Percentiles rank a stretch among this genome's conserved stretches.
Evolutionary conservation across 2,113 vertebrate species (phyloP).

Genomic region (Trichomycterus rosablanca): DNA sequence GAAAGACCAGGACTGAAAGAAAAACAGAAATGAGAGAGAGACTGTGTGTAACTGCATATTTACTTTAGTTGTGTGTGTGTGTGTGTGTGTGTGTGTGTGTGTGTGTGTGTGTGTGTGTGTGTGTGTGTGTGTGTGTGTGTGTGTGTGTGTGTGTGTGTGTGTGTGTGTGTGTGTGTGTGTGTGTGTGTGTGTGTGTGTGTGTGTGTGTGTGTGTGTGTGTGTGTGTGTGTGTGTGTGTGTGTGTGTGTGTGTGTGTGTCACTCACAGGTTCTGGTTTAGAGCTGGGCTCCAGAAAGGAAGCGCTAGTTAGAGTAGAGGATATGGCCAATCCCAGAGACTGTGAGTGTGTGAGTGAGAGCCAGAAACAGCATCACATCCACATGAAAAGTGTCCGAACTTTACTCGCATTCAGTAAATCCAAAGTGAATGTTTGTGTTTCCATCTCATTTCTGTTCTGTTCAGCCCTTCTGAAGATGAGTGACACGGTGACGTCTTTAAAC

Average conservation of each 20-base stretch:
- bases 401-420: constrained; percentile 11
- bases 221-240: too few species aligned
- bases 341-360: constrained; percentile 7
- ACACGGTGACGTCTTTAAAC: constrained; percentile 3
- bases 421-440: background rate
- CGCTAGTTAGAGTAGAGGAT: constrained; percentile 65
- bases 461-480: background rate
- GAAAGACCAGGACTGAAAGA: too few species aligned
- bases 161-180: too few species aligned
- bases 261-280: constrained; percentile 51
- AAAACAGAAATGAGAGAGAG: too few species aligned
- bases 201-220: too few species aligned
- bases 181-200: too few species aligned
- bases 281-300: constrained; percentile 50
- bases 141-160: too few species aligned
- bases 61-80: too few species aligned
- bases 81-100: too few species aligned
- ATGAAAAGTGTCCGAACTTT: constrained; percentile 19
- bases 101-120: too few species aligned
- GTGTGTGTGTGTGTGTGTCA: constrained; percentile 25
- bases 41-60: too few species aligned
- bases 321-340: constrained; percentile 56
- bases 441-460: background rate
- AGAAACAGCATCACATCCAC: constrained; percentile 24
- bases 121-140: too few species aligned